A percentile compares a stretch with the other conserved stretches of the same genome.
Evolutionary conservation across 2,888 invertebrate species (phyloP).

Genomic region (Mythimna impura): DNA sequence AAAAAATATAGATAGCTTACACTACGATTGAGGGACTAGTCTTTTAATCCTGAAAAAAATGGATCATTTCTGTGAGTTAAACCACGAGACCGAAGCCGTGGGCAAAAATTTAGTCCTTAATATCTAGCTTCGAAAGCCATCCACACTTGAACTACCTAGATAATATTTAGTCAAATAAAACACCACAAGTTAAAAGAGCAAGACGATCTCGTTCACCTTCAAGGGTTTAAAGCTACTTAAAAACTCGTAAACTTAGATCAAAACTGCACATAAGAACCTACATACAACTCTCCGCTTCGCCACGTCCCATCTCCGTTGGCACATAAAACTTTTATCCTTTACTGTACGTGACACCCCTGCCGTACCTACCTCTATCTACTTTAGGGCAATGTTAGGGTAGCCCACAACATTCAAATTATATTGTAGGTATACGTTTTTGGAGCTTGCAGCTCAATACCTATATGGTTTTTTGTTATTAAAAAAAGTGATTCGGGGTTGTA

Average conservation of each 20-base stretch:
- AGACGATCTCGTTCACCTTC: not conserved
- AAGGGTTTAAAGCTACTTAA: constrained; percentile 17
- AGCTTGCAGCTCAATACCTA: no score
- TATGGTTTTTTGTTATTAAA: not conserved
- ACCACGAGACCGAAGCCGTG: no score
- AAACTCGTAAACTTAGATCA: constrained; percentile 34
- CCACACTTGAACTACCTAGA: no score
- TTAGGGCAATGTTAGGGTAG: not conserved
- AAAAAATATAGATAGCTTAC: no score
- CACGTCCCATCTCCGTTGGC: constrained; percentile 3
- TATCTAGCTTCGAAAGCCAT: not conserved
- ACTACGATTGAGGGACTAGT: no score
- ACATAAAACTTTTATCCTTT: constrained; percentile 18
- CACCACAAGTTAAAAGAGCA: not conserved
- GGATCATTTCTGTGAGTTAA: no score
- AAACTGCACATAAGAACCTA: constrained; percentile 1
- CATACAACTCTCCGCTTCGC: constrained; percentile 5
- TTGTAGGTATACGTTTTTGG: not conserved
- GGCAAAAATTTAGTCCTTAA: not conserved
- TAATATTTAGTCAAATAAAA: not conserved
- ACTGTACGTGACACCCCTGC: constrained; percentile 24
- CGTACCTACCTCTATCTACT: not conserved
- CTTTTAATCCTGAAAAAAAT: no score
- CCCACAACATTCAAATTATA: not conserved
- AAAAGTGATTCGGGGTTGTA: not conserved